These are phyloP conservation scores for Scelioninae gen. 1 DNA, from an alignment of 2,888 invertebrate genomes.

Conservation along the genomic window DNA sequence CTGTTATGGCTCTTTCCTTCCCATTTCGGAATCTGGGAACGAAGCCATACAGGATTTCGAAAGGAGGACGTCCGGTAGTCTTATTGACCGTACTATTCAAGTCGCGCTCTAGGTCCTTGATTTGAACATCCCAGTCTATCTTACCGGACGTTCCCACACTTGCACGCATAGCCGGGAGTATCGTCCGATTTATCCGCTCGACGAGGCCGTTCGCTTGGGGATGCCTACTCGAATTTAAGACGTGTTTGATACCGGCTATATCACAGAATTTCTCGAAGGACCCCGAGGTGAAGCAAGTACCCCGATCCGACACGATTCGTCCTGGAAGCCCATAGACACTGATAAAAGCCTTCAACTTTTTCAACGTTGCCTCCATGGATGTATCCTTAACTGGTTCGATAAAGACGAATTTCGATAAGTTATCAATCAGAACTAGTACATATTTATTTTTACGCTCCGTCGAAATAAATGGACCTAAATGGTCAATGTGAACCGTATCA, in stretches of 20 bases:
- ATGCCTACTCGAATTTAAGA: not conserved
- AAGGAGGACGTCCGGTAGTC: too few relatives aligned
- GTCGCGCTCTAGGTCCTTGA: not conserved
- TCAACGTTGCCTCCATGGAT: not conserved
- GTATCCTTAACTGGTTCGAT: not conserved
- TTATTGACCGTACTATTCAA: not conserved
- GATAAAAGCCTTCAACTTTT: not conserved
- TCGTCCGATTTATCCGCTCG: not conserved
- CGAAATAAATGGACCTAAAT: constrained; percentile 67
- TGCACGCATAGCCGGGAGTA: not conserved
- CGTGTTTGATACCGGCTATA: not conserved
- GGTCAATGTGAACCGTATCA: constrained; percentile 65
- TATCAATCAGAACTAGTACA: constrained; percentile 65
- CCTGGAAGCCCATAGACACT: constrained; percentile 40
- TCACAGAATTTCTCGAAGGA: not conserved
- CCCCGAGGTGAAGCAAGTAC: constrained; percentile 53
- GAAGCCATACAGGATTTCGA: too few relatives aligned
- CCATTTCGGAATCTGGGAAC: too few relatives aligned
- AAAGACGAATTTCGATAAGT: constrained; percentile 18
- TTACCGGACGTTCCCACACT: too few relatives aligned
- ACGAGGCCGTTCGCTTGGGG: not conserved
- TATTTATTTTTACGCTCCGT: constrained; percentile 53
- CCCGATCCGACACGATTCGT: constrained; percentile 67
- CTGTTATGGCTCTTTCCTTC: too few relatives aligned
- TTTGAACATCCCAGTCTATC: too few relatives aligned